phyloP scores from a whole-genome alignment of 2,113 vertebrate genomes.

The Ivindomyrus marchei region DNA sequence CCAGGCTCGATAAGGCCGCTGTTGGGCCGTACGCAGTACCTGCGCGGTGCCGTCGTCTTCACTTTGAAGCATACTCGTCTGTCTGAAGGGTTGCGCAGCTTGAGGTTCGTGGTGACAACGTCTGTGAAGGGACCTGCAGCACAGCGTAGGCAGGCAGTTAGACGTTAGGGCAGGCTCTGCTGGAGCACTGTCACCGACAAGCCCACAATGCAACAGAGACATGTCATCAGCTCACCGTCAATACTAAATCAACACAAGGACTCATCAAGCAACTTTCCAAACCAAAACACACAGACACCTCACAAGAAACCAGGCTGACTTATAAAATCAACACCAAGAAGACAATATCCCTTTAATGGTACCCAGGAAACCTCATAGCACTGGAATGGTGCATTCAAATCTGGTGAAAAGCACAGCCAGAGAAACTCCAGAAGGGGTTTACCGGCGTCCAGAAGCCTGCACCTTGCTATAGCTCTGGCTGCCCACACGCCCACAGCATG shows the following conservation, averaged over 20 bases:
- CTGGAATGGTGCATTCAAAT: background rate
- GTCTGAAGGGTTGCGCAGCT: slow-evolving; percentile 91
- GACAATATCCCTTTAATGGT: background rate
- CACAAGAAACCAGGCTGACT: background rate
- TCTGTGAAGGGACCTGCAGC: slow-evolving; percentile 92
- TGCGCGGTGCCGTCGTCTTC: slow-evolving; percentile 94
- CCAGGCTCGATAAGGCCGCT: slow-evolving; percentile 89
- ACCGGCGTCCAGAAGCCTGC: background rate
- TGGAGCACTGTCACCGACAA: background rate
- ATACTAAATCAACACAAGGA: background rate
- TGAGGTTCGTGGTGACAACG: slow-evolving; percentile 95
- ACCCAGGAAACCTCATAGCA: background rate
- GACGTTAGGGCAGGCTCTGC: background rate
- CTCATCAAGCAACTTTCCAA: background rate
- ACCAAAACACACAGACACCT: background rate
- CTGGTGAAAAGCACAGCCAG: background rate
- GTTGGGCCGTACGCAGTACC: slow-evolving; percentile 98
- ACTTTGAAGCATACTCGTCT: slow-evolving; percentile 97
- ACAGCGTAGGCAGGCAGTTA: background rate
- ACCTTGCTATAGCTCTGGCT: background rate
- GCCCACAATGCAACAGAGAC: background rate
- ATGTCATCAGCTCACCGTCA: background rate
- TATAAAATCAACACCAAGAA: background rate
- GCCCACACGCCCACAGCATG: background rate
- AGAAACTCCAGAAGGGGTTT: background rate